Base-by-base conservation (phyloP, 2,797 vertebrate species). In the Myotis findleyi region DNA sequence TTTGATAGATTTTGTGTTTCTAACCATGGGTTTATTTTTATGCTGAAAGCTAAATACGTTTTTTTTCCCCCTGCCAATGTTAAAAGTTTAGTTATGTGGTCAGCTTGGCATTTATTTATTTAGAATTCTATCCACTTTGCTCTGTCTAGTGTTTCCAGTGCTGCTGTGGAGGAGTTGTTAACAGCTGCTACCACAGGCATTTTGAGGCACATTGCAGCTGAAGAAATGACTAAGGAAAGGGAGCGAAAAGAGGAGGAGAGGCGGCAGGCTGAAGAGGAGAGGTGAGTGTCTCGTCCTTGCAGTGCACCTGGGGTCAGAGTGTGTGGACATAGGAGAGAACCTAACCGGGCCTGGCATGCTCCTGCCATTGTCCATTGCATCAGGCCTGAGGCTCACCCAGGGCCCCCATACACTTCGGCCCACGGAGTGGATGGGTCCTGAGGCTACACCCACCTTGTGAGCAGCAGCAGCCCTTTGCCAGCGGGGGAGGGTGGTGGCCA, bases 241-340 rank as follows among this genome's bases (percentile, higher is more conserved):
- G 97, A 99, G 90, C 98, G 98, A 1, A 96, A 99, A 1, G 97
- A 98, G 30, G 99, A 99, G 89, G 99, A 99, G 87, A 98, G 98
- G 84, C 99, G 98, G 85, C 98, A 93, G 94, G 98, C 98, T 10
- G 99, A 99, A 96, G 99, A 99, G 96, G 98, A 99, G 94, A 99
- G 99, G 99, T 98, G 69, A 94, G 97, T 64, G 72, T 23, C 16
- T 27, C 36, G 9, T 47, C 10, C 77, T 8, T 36, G 16, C 36
- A 36, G 82, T 9, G 21, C 10, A 2, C 0, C 0, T 20, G 10
- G 41, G 33, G 3, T 51, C 25, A 1, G 44, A 2, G 33, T 1
- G 6, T 53, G 47, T 27, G 49, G 10, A 21, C 59, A 16, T 9
- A 0, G 71, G 27, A 10, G 51, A 66, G 47, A 17, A 9, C 6